Conservation (phyloP, 2,797 vertebrate species). For the Chelmon rostratus region DNA sequence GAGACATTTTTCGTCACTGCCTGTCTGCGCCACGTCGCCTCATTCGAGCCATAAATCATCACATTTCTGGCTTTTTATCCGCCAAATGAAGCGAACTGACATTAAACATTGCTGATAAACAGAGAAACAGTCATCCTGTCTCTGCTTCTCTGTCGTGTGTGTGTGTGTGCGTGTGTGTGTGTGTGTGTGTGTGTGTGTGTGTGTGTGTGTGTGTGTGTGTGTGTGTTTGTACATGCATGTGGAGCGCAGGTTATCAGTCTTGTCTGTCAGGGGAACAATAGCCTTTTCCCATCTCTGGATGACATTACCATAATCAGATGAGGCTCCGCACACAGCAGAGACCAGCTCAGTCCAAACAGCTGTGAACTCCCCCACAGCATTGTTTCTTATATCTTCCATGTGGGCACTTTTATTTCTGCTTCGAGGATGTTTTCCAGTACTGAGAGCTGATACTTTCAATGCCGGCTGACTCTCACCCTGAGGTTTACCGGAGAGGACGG, state of each 20-base stretch:
- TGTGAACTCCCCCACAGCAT: conserved; percentile 18
- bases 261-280: conserved; percentile 67
- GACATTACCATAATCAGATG: conserved; percentile 71
- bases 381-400: conserved; percentile 12
- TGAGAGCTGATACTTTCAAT: conserved; percentile 10
- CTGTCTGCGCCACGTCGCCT: conserved; percentile 15
- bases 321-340: conserved; percentile 44
- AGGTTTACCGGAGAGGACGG: conserved; percentile 12
- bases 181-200: conserved; percentile 33
- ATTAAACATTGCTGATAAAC: conserved; percentile 57
- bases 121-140: conserved; percentile 26
- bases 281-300: conserved; percentile 51
- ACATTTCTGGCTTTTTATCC: conserved; percentile 42
- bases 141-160: conserved; percentile 12
- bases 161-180: conserved; percentile 29
- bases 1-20: not conserved
- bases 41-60: conserved; percentile 15
- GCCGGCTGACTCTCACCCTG: not conserved
- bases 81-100: conserved; percentile 16
- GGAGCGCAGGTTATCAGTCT: conserved; percentile 70
- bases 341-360: conserved; percentile 40
- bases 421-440: not conserved
- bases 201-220: conserved; percentile 27
- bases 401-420: conserved; percentile 11
- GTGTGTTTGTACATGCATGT: conserved; percentile 35